Conservation (phyloP, 2,888 invertebrate species). For the Strigamia crassipes region DNA sequence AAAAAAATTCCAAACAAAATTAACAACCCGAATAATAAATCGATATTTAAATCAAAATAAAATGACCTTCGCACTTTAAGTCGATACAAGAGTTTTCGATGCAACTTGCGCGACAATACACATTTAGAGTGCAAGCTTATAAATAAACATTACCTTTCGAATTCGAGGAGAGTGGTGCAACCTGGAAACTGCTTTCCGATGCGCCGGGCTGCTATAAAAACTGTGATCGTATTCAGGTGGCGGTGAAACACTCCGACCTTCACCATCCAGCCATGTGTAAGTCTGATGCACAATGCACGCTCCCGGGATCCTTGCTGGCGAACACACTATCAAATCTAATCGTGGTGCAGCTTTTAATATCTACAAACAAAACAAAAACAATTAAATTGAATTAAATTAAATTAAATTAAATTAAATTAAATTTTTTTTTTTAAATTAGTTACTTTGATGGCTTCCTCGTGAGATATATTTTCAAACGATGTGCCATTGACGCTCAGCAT, state of each 20-base stretch:
- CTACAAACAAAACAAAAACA: slow-evolving; percentile 52
- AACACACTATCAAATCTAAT: slow-evolving; percentile 55
- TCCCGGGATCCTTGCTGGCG: slow-evolving; percentile 57
- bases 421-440: no score
- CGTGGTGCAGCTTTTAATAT: slow-evolving; percentile 55
- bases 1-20: no score
- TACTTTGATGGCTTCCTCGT: slow-evolving; percentile 90
- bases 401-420: no score
- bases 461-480: slow-evolving; percentile 88
- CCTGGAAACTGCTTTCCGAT: slow-evolving; percentile 46
- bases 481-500: slow-evolving; percentile 93
- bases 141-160: slow-evolving; percentile 44
- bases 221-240: slow-evolving; percentile 73
- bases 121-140: neutral
- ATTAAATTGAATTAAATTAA: no score
- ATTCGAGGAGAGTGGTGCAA: slow-evolving; percentile 38
- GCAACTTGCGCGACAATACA: neutral
- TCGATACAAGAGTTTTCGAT: neutral
- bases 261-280: slow-evolving; percentile 93
- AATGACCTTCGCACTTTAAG: neutral
- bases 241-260: slow-evolving; percentile 83
- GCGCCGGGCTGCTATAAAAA: slow-evolving; percentile 49
- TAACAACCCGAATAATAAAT: neutral
- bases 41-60: no score
- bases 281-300: slow-evolving; percentile 71